These are phyloP conservation scores for Bombus superbus DNA, from an alignment of 1,140 invertebrate species.

Conservation along the genomic window DNA sequence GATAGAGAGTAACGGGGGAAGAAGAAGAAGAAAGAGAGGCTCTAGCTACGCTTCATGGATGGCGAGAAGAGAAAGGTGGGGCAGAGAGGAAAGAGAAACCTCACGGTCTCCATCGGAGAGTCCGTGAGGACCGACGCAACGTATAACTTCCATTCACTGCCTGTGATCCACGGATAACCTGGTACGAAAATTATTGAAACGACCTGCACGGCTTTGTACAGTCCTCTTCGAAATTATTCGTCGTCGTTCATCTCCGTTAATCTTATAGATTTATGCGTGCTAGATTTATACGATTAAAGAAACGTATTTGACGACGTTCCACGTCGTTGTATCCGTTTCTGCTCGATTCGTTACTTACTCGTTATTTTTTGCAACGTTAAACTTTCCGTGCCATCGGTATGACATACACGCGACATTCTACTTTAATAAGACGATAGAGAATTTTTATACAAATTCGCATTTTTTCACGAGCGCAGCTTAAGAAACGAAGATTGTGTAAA, in stretches of 20 bases:
- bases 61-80: constrained; percentile 6
- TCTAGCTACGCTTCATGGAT: constrained; percentile 28
- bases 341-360: too few relatives aligned
- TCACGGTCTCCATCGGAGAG: constrained; percentile 20
- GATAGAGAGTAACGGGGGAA: background rate
- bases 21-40: constrained; percentile 37
- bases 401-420: too few relatives aligned
- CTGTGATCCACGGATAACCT: constrained; percentile 48
- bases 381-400: too few relatives aligned
- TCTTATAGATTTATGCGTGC: too few relatives aligned
- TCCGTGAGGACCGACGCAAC: constrained; percentile 41
- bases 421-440: too few relatives aligned
- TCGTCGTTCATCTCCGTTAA: too few relatives aligned
- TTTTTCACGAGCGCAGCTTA: too few relatives aligned
- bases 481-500: too few relatives aligned
- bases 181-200: constrained; percentile 49
- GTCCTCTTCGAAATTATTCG: constrained; percentile 32
- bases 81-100: constrained; percentile 56
- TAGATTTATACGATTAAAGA: background rate
- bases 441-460: too few relatives aligned
- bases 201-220: constrained; percentile 49
- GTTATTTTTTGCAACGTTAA: too few relatives aligned
- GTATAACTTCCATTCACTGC: constrained; percentile 56
- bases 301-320: background rate
- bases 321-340: background rate